Percentiles rank a stretch among this genome's conserved stretches.
phyloP scores from a whole-genome alignment of 2,888 invertebrate species.

The Ormyrus rosae region DNA sequence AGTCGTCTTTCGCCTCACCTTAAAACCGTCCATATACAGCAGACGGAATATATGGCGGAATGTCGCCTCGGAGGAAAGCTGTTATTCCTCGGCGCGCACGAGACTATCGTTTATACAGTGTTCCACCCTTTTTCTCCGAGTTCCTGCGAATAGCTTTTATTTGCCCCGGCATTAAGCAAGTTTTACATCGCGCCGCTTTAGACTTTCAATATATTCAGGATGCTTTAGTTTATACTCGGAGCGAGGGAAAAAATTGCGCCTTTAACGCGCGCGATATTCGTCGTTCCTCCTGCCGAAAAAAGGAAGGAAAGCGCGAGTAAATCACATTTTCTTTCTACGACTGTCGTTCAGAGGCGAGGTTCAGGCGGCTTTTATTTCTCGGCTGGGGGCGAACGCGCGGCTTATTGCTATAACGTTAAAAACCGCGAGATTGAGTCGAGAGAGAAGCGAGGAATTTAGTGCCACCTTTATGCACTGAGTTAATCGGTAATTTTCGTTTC shows the following conservation, averaged over 20 bases:
- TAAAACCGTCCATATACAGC: background rate
- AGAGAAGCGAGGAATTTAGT: slow-evolving; percentile 21
- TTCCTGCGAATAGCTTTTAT: slow-evolving; percentile 39
- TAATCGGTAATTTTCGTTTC: background rate
- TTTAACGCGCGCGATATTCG: slow-evolving; percentile 19
- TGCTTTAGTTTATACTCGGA: background rate
- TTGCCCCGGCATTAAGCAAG: slow-evolving; percentile 42
- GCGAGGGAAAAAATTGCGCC: slow-evolving; percentile 27
- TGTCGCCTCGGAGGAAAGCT: background rate
- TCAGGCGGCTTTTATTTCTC: slow-evolving; percentile 38
- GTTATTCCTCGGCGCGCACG: background rate
- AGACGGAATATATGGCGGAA: background rate
- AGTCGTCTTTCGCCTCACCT: background rate
- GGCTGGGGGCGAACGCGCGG: background rate
- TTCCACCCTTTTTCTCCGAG: background rate
- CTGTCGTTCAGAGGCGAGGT: slow-evolving; percentile 19
- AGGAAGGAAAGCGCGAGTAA: slow-evolving; percentile 17
- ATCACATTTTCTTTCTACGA: slow-evolving; percentile 37
- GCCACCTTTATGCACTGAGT: background rate
- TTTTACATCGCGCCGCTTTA: slow-evolving; percentile 44
- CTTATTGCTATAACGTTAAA: slow-evolving; percentile 8
- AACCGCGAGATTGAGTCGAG: slow-evolving; percentile 32
- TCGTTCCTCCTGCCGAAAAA: background rate
- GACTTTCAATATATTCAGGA: slow-evolving; percentile 53
- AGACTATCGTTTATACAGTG: slow-evolving; percentile 21